Evolutionary conservation across 2,888 invertebrate genomes (phyloP).

Genomic region (Pardosa pseudoannulata): DNA sequence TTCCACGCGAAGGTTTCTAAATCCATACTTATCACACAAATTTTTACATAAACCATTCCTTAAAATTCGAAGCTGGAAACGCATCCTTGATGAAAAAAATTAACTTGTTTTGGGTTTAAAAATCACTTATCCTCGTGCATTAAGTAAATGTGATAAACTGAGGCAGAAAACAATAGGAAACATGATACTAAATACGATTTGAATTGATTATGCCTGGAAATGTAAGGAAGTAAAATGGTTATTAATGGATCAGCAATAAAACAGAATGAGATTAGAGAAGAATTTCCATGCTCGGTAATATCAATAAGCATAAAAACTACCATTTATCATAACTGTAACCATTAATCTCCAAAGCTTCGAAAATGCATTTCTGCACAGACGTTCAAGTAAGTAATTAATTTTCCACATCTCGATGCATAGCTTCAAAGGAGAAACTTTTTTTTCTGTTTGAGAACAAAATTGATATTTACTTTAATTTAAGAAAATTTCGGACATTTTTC

Average conservation of each 20-base stretch:
- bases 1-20: too few species aligned
- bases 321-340: not conserved
- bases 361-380: not conserved
- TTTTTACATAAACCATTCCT: too few species aligned
- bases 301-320: not conserved
- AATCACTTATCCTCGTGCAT: too few species aligned
- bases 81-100: too few species aligned
- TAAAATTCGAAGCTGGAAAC: too few species aligned
- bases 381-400: not conserved
- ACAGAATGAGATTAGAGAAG: not conserved
- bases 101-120: too few species aligned
- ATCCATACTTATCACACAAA: too few species aligned
- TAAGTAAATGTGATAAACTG: not conserved
- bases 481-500: too few species aligned
- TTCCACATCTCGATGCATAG: not conserved
- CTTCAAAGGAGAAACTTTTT: not conserved
- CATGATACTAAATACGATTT: not conserved
- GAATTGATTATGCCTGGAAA: not conserved
- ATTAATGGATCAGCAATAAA: not conserved
- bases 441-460: not conserved
- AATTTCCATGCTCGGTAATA: not conserved
- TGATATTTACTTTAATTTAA: not conserved
- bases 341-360: not conserved
- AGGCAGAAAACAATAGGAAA: not conserved
- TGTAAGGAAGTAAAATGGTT: not conserved